phyloP scores from a whole-genome alignment of 2,113 vertebrate species.

The Hepsetus odoe region DNA sequence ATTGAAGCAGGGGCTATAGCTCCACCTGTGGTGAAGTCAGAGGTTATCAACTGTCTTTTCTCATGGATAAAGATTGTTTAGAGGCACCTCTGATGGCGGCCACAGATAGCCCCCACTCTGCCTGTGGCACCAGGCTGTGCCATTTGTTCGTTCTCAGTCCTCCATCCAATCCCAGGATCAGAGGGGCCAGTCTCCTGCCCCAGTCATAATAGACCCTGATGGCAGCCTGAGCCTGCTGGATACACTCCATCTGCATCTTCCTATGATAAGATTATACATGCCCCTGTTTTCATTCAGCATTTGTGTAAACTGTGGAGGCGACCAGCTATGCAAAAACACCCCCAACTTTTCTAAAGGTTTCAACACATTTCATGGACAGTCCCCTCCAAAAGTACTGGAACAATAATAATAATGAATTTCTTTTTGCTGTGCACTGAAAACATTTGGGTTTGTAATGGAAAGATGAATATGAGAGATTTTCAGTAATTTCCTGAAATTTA shows the following conservation, averaged over 20 bases:
- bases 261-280: slow-evolving; percentile 78
- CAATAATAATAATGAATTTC: no score
- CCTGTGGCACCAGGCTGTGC: slow-evolving; percentile 59
- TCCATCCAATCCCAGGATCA: slow-evolving; percentile 75
- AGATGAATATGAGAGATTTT: no score
- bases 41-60: slow-evolving; percentile 63
- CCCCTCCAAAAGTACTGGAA: no score
- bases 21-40: slow-evolving; percentile 60
- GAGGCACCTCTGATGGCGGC: slow-evolving; percentile 70
- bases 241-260: slow-evolving; percentile 72
- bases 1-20: slow-evolving; percentile 9
- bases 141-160: slow-evolving; percentile 54
- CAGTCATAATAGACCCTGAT: slow-evolving; percentile 79
- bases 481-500: no score
- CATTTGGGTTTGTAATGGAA: no score
- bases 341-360: slow-evolving; percentile 43
- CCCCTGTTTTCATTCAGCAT: slow-evolving; percentile 77
- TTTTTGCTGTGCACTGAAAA: no score
- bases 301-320: slow-evolving; percentile 77
- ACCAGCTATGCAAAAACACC: slow-evolving; percentile 51
- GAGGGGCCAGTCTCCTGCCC: slow-evolving; percentile 75
- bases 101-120: slow-evolving; percentile 43
- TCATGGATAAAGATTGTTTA: slow-evolving; percentile 57
- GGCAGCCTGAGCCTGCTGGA: slow-evolving; percentile 53
- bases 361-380: no score